Evolutionary conservation across 2,888 invertebrate species (phyloP).

Genomic region (Latheticus oryzae): DNA sequence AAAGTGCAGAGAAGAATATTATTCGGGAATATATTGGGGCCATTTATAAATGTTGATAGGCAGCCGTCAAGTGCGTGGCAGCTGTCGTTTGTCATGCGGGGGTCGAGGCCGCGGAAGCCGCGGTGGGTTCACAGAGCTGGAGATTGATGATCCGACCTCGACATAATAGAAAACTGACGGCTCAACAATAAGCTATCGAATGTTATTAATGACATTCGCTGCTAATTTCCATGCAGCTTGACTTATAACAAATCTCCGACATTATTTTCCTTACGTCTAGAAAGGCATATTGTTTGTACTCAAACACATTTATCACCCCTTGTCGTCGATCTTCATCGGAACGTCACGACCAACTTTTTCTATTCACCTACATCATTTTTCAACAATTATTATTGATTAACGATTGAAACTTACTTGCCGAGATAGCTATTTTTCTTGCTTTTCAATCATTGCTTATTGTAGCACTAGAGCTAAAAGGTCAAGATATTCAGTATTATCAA

Average conservation of each 20-base stretch:
- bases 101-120: conserved; percentile 67
- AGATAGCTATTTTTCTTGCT: conserved; percentile 1
- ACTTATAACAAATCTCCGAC: conserved; percentile 59
- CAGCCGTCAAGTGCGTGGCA: conserved; percentile 72
- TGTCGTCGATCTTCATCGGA: conserved; percentile 39
- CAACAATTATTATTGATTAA: conserved; percentile 35
- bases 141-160: conserved; percentile 63
- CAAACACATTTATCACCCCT: conserved; percentile 45
- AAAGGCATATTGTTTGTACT: conserved; percentile 50
- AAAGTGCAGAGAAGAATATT: conserved; percentile 37
- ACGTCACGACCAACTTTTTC: conserved; percentile 34
- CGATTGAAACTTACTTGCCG: conserved; percentile 6
- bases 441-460: conserved; percentile 5
- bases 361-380: conserved; percentile 38
- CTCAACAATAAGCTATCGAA: conserved; percentile 65
- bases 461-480: too few relatives aligned
- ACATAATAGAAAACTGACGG: conserved; percentile 66
- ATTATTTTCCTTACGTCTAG: conserved; percentile 59
- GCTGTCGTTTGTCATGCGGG: conserved; percentile 77
- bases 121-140: conserved; percentile 58
- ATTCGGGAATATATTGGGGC: conserved; percentile 68
- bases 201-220: conserved; percentile 63
- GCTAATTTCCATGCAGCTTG: conserved; percentile 62
- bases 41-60: conserved; percentile 77
- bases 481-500: too few relatives aligned